Evolutionary conservation across 2,888 invertebrate species (phyloP).

Genomic region (Erpobdella octoculata): DNA sequence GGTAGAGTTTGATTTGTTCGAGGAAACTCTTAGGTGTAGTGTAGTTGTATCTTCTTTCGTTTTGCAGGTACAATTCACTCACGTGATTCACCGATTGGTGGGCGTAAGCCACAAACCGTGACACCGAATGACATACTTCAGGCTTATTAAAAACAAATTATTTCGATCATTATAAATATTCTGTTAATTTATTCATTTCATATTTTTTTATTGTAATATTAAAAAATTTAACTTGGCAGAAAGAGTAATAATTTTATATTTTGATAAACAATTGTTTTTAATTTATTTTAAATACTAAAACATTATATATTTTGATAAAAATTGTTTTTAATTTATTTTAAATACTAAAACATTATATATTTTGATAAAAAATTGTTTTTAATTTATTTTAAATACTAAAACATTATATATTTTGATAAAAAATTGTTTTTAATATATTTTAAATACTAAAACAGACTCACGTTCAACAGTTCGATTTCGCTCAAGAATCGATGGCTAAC

Average conservation of each 20-base stretch:
- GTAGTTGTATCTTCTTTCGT: slow-evolving; percentile 87
- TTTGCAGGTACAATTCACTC: slow-evolving; percentile 75
- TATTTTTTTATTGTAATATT: neutral
- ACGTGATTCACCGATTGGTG: slow-evolving; percentile 86
- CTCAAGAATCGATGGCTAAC: slow-evolving; percentile 80
- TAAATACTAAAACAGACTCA: slow-evolving; percentile 55
- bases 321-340: too few relatives aligned
- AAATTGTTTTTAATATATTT: too few relatives aligned
- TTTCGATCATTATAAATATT: too few relatives aligned
- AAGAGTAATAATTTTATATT: too few relatives aligned
- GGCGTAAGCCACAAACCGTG: slow-evolving; percentile 87
- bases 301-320: neutral
- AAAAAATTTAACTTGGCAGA: neutral
- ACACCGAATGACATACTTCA: slow-evolving; percentile 71
- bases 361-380: too few relatives aligned
- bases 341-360: too few relatives aligned
- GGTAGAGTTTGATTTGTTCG: slow-evolving; percentile 85
- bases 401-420: too few relatives aligned
- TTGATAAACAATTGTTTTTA: neutral
- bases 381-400: too few relatives aligned
- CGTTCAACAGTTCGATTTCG: slow-evolving; percentile 70
- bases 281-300: neutral
- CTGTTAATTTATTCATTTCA: too few relatives aligned
- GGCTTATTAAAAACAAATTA: slow-evolving; percentile 55
- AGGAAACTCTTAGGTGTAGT: slow-evolving; percentile 94